Evolutionary conservation across 2,888 invertebrate species (phyloP), one percentile per base, ranked within the genome.

Genomic region (Mythimna ferrago): DNA sequence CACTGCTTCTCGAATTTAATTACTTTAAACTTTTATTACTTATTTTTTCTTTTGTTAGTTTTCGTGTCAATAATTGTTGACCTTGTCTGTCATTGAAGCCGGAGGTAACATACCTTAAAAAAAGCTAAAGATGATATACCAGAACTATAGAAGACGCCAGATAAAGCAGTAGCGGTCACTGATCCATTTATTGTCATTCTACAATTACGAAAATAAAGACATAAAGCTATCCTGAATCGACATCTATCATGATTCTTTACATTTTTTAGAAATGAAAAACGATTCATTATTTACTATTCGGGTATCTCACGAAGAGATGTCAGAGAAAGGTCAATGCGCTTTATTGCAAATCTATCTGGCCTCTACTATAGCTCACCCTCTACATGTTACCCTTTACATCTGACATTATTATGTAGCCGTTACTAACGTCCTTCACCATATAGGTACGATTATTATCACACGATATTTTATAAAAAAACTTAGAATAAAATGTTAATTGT

Each of bases 401-500:
- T 11, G 41, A 53, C 14, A n/a, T 21, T 66, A 41, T 48, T 57
- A 6, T 60, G 9, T 63, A 69, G 10, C 32, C 32, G 21, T 65
- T 51, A 66, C 14, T 11, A 48, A 51, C 16, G 11, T 54, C 32
- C 11, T 62, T 66, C 44, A 60, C 53, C 72, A 83, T 70, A 70
- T 67, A 73, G 70, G 66, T 57, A 66, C 61, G 38, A 63, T 44
- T 58, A 6, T 53, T 41, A 70, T 62, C 57, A 64, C 58, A 62
- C 63, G 21, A 62, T 70, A 71, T 54, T 57, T 56, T 51, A 51
- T 48, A 58, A 60, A 73, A 32, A 68, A 75, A 73, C 41, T 53
- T 83, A 77, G 51, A 68, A 69, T 73, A 74, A 54, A 73, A 74
- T 80, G 66, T 61, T 74, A 80, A 66, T 62, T 64, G 67, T 73